Percentiles rank a stretch among this genome's conserved stretches.
Evolutionary conservation across 2,797 vertebrate species (phyloP).

Genomic region (Lithobates sylvaticus): DNA sequence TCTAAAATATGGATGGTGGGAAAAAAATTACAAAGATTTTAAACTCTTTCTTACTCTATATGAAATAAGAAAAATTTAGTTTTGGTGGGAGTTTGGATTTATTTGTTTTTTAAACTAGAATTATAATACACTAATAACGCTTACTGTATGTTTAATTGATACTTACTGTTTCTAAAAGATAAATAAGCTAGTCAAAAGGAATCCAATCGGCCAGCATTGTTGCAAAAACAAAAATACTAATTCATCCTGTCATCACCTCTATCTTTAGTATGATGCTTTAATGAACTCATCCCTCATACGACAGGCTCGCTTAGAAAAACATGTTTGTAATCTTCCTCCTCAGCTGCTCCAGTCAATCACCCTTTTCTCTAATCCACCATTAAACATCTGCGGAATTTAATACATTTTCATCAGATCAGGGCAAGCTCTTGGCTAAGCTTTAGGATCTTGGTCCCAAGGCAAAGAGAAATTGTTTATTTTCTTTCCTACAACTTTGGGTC

Average conservation of each 20-base stretch:
- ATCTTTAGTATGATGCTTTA: constrained; percentile 78
- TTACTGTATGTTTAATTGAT: too few species aligned
- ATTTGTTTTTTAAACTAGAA: too few species aligned
- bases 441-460: constrained; percentile 15
- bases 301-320: constrained; percentile 71
- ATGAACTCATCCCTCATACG: constrained; percentile 73
- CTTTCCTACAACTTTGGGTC: neutral
- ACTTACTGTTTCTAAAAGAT: neutral
- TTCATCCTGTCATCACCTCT: constrained; percentile 80
- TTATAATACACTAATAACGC: too few species aligned
- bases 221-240: constrained; percentile 74
- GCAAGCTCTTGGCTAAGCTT: constrained; percentile 64
- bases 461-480: neutral
- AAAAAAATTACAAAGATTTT: too few species aligned
- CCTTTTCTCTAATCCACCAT: constrained; percentile 74
- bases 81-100: too few species aligned
- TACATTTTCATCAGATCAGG: constrained; percentile 74
- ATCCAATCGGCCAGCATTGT: constrained; percentile 50
- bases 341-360: constrained; percentile 84
- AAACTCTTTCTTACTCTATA: too few species aligned
- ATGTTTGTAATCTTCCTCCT: constrained; percentile 70
- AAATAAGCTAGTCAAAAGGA: neutral
- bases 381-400: constrained; percentile 72
- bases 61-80: too few species aligned
- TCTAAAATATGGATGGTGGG: too few species aligned